A percentile compares a stretch with the other conserved stretches of the same genome.
phyloP scores from a whole-genome alignment of 1,140 invertebrate species.

The Carposina sasakii region DNA sequence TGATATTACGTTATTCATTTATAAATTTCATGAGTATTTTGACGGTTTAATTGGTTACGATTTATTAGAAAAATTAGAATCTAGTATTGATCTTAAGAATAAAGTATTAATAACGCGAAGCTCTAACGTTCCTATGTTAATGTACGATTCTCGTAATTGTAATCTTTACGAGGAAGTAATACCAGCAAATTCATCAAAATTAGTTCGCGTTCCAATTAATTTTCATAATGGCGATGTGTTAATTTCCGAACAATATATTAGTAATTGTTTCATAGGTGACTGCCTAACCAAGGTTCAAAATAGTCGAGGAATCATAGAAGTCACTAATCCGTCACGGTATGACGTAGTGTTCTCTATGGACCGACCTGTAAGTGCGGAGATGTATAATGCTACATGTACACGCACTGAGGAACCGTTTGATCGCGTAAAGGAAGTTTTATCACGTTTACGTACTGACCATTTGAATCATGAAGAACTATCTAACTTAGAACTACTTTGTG shows the following conservation, averaged over 20 bases:
- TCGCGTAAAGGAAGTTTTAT: background rate
- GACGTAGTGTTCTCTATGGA: conserved; percentile 3
- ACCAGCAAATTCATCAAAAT: background rate
- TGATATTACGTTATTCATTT: conserved; percentile 1
- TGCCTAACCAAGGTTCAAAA: background rate
- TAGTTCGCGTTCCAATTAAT: background rate
- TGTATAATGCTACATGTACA: background rate
- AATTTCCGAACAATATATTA: background rate
- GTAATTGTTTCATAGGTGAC: background rate
- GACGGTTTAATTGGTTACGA: background rate
- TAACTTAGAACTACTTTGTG: background rate
- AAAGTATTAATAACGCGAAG: background rate
- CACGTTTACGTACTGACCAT: background rate
- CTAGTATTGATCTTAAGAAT: conserved; percentile 1
- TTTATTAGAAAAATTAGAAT: background rate
- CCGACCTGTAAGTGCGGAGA: background rate
- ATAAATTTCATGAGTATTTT: conserved; percentile 5
- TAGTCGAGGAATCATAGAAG: background rate
- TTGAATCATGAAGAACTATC: background rate
- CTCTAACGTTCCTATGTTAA: background rate
- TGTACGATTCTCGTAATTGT: conserved; percentile 3
- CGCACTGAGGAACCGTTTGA: background rate
- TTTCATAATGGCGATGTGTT: too few relatives aligned
- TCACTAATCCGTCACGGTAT: background rate
- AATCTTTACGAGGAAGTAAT: background rate